Conservation (phyloP, 2,888 invertebrate species). For the Lycaena phlaeas region DNA sequence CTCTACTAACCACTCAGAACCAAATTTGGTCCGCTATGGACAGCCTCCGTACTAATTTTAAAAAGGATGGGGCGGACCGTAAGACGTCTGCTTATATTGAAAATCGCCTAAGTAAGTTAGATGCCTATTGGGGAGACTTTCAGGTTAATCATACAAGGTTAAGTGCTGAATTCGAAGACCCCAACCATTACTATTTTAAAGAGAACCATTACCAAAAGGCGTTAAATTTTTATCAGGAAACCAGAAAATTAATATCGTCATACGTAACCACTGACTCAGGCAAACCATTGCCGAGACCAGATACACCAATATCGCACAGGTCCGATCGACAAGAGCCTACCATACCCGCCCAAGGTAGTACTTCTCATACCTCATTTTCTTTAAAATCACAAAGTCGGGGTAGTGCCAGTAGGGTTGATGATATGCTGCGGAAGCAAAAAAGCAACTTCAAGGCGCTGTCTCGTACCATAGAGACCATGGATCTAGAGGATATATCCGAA, state of each 20-base stretch:
- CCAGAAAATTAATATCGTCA: background rate
- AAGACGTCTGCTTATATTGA: slow-evolving; percentile 1
- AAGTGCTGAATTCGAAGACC: slow-evolving; percentile 2
- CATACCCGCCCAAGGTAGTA: background rate
- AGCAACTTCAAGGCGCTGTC: slow-evolving; percentile 5
- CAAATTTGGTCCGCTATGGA: background rate
- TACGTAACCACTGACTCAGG: background rate
- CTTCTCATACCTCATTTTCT: background rate
- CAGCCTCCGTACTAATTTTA: slow-evolving; percentile 3
- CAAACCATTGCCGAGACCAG: slow-evolving; percentile 2
- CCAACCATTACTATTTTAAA: slow-evolving; percentile 4
- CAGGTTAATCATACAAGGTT: slow-evolving; percentile 3
- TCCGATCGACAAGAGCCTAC: background rate
- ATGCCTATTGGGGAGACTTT: background rate
- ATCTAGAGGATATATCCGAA: background rate
- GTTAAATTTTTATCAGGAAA: background rate
- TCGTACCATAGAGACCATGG: background rate
- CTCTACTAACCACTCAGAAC: slow-evolving; percentile 4
- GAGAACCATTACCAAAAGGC: slow-evolving; percentile 5
- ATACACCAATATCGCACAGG: background rate
- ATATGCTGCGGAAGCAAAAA: slow-evolving; percentile 1
- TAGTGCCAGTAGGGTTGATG: slow-evolving; percentile 6
- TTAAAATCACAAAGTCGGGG: background rate
- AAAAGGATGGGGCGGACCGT: slow-evolving; percentile 1
- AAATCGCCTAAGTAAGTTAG: background rate